phyloP scores from a whole-genome alignment of 2,797 vertebrate genomes.

The Dendrocincla fuliginosa region DNA sequence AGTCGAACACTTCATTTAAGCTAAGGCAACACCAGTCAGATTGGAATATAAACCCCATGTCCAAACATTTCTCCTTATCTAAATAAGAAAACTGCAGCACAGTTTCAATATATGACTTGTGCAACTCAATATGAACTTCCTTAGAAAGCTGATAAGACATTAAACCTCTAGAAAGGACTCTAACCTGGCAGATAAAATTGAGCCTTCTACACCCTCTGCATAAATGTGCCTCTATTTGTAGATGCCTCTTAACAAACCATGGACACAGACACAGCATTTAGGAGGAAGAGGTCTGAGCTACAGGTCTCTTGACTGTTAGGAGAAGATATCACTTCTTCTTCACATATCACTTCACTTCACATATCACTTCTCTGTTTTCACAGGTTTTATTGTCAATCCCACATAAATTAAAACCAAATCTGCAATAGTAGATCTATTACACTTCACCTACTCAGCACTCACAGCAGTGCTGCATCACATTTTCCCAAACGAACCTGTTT shows the following conservation, averaged over 20 bases:
- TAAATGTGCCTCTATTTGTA: neutral
- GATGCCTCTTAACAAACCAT: neutral
- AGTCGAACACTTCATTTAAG: neutral
- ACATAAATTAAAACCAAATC: neutral
- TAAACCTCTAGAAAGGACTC: neutral
- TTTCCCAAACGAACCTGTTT: neutral
- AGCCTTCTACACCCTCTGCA: neutral
- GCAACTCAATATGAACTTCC: neutral
- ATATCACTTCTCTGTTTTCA: neutral
- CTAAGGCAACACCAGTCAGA: neutral
- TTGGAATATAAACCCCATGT: neutral
- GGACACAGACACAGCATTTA: neutral
- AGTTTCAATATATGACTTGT: neutral
- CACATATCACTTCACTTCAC: no score
- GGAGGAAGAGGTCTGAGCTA: neutral
- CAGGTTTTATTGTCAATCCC: neutral
- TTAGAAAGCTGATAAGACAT: neutral
- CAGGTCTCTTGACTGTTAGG: neutral
- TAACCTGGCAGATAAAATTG: neutral
- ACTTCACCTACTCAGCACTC: neutral
- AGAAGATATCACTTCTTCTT: no score
- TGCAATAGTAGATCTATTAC: neutral
- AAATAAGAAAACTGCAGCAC: neutral
- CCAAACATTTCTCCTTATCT: neutral
- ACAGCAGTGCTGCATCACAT: neutral